Conservation (phyloP, 2,113 vertebrate species). For the Suricata suricatta region DNA sequence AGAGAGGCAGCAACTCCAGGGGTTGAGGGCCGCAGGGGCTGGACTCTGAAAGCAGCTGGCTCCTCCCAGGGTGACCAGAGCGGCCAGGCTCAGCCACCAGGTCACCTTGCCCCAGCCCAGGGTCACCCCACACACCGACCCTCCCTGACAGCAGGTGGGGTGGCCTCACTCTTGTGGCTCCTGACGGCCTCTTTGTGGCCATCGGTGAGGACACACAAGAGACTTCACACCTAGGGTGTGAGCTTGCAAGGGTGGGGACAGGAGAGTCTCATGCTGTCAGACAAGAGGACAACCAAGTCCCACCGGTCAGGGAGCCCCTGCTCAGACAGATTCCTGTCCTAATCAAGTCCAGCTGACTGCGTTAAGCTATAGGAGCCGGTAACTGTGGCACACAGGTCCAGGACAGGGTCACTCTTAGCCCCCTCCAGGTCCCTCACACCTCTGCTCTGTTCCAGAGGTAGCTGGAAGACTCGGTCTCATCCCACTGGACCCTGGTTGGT, state of each 20-base stretch:
- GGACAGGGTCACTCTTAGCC: neutral
- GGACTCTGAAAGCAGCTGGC: neutral
- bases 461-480: neutral
- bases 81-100: neutral
- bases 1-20: too few species aligned
- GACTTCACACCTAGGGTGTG: neutral
- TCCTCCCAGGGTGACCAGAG: neutral
- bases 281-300: neutral
- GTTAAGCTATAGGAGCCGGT: neutral
- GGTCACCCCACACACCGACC: neutral
- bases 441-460: neutral
- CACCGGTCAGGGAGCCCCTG: neutral
- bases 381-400: neutral
- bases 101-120: neutral
- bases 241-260: neutral
- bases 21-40: rapidly evolving
- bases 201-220: neutral
- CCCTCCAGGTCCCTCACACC: too few species aligned
- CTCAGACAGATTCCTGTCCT: neutral
- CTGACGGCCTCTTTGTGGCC: neutral
- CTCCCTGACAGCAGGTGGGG: neutral
- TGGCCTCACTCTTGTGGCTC: neutral
- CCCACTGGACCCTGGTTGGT: neutral
- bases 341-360: neutral
- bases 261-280: neutral